Conservation (phyloP, 2,113 vertebrate genomes). For the Hoplias malabaricus region DNA sequence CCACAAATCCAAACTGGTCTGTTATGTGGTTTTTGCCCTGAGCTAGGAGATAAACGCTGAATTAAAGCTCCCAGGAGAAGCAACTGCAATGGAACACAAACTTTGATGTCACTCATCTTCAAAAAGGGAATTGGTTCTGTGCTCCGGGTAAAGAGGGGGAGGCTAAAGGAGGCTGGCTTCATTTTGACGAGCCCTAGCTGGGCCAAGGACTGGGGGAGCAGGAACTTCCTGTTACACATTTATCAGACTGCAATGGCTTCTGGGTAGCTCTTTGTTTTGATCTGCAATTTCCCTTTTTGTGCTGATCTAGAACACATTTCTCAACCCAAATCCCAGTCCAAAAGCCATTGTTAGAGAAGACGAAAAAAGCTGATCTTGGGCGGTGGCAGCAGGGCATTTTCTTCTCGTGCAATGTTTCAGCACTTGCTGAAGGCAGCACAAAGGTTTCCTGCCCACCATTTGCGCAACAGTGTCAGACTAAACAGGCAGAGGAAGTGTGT, state of each 20-base stretch:
- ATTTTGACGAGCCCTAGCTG: not conserved
- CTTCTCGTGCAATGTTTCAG: not conserved
- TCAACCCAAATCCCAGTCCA: not conserved
- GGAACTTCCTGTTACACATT: conserved; percentile 27
- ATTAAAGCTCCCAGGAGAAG: conserved; percentile 5
- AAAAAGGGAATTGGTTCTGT: not conserved
- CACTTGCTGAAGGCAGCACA: conserved; percentile 6
- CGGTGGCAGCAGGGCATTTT: not conserved
- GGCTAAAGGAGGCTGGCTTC: not conserved
- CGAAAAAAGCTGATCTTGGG: not conserved
- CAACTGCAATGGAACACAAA: not conserved
- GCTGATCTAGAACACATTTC: conserved; percentile 1
- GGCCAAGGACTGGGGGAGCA: not conserved
- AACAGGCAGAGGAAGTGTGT: conserved; percentile 28
- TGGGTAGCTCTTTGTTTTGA: not conserved
- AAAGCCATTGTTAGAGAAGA: not conserved
- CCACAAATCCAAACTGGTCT: not conserved
- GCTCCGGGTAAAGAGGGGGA: not conserved
- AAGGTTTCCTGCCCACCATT: not conserved
- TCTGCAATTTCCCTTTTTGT: not conserved
- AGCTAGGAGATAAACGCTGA: conserved; percentile 17
- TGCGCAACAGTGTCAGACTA: not conserved
- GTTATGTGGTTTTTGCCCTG: not conserved
- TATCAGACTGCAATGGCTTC: not conserved
- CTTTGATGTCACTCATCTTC: conserved; percentile 12